phyloP scores from a whole-genome alignment of 1,140 invertebrate genomes.

The Drosophila bocqueti region DNA sequence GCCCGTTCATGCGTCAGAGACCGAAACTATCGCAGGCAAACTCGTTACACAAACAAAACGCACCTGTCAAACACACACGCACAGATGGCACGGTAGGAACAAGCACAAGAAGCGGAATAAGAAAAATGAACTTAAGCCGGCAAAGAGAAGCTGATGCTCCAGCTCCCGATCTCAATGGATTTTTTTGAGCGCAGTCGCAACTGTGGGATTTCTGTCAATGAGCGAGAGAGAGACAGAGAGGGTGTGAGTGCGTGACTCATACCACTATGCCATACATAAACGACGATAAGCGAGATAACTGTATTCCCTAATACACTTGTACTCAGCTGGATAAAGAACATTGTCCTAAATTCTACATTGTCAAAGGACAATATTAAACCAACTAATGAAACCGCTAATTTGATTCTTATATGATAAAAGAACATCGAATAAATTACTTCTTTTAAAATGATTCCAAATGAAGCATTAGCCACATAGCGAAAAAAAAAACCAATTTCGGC shows the following conservation, averaged over 20 bases:
- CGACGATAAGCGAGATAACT: constrained; percentile 18
- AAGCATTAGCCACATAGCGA: neutral
- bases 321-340: neutral
- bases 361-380: neutral
- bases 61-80: constrained; percentile 70
- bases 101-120: constrained; percentile 10
- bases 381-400: too few species aligned
- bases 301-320: too few species aligned
- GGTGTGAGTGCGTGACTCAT: constrained; percentile 38
- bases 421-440: neutral
- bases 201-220: constrained; percentile 4
- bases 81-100: constrained; percentile 1
- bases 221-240: neutral
- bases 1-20: constrained; percentile 61
- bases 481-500: neutral
- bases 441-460: too few species aligned
- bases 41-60: constrained; percentile 71
- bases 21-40: constrained; percentile 58
- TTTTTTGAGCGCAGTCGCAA: constrained; percentile 46
- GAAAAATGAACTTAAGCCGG: constrained; percentile 32
- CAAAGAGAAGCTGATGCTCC: constrained; percentile 9
- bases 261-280: constrained; percentile 30
- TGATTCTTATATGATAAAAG: neutral
- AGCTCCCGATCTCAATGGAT: constrained; percentile 34
- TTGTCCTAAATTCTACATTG: too few species aligned